Percentiles rank a stretch among this genome's conserved stretches.
Conservation (phyloP, 1,140 invertebrate genomes). For the Zelostemma sp. region DNA sequence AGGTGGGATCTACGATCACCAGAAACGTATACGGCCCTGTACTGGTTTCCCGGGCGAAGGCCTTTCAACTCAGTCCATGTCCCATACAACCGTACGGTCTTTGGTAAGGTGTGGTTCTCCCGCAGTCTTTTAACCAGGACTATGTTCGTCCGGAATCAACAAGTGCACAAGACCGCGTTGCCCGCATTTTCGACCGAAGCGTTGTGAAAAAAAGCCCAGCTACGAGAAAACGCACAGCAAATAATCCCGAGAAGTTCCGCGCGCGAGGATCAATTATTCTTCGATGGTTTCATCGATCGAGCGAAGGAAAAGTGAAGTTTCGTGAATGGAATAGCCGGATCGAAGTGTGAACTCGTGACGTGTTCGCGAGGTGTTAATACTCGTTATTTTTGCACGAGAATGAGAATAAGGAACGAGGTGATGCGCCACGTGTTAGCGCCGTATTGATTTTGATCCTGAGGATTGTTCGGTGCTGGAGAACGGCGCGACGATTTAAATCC, state of each 20-base stretch:
- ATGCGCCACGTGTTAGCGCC: constrained; percentile 28
- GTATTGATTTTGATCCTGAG: constrained; percentile 7
- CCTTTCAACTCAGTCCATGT: constrained; percentile 46
- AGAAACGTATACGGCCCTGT: constrained; percentile 38
- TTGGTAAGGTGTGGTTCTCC: constrained; percentile 46
- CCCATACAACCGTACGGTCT: constrained; percentile 44
- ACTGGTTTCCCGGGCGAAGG: constrained; percentile 45
- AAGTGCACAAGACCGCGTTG: constrained; percentile 24
- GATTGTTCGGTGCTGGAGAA: background rate
- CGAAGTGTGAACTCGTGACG: constrained; percentile 10
- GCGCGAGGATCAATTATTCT: background rate
- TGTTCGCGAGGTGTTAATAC: background rate
- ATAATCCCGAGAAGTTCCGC: background rate
- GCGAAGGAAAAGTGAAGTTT: background rate
- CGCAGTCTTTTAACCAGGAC: constrained; percentile 30
- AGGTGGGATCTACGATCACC: constrained; percentile 37
- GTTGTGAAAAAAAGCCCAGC: background rate
- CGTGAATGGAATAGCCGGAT: constrained; percentile 14
- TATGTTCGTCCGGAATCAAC: constrained; percentile 38
- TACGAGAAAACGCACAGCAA: background rate
- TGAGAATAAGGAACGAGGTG: constrained; percentile 9
- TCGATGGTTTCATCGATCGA: background rate
- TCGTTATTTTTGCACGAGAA: constrained; percentile 14
- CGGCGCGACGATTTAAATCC: background rate
- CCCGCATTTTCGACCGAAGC: background rate